A percentile compares a stretch with the other conserved stretches of the same genome.
These are phyloP conservation scores for Actinernus sp. DNA, from an alignment of 92 coral and sea anemone species.

Conservation along the genomic window DNA sequence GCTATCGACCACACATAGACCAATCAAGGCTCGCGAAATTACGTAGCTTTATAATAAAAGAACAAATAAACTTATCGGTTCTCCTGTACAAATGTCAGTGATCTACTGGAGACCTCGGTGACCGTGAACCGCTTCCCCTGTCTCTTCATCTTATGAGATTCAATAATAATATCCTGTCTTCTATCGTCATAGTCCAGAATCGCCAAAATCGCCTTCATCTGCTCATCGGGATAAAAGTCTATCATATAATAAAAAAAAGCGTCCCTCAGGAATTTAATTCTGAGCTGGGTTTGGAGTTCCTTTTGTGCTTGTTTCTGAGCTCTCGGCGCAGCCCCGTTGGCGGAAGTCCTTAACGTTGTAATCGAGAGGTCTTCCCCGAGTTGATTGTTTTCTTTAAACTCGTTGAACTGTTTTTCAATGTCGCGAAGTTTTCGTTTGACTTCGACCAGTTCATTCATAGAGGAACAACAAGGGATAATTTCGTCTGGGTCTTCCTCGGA, in stretches of 20 bases:
- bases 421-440: constrained; percentile 74
- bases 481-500: constrained; percentile 79
- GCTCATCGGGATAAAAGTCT: constrained; percentile 97
- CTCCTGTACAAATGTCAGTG: constrained; percentile 93
- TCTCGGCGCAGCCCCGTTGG: constrained; percentile 13
- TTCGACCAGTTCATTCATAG: constrained; percentile 92
- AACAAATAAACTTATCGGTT: constrained; percentile 7
- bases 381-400: constrained; percentile 75
- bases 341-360: constrained; percentile 17
- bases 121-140: constrained; percentile 93
- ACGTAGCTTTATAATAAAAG: too few species aligned
- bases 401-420: constrained; percentile 68
- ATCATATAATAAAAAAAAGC: constrained; percentile 99
- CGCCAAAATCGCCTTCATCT: constrained; percentile 95
- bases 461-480: constrained; percentile 89
- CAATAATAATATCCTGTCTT: constrained; percentile 84
- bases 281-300: constrained; percentile 84
- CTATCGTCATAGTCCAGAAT: constrained; percentile 95
- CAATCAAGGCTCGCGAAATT: too few species aligned
- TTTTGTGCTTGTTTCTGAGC: constrained; percentile 33
- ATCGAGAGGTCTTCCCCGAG: constrained; percentile 26
- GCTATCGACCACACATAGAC: too few species aligned
- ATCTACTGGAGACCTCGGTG: constrained; percentile 94
- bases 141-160: constrained; percentile 85
- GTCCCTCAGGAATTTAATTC: constrained; percentile 92